These are phyloP conservation scores for Seira sanloemensis DNA, from an alignment of 2,888 invertebrate genomes.

Conservation along the genomic window DNA sequence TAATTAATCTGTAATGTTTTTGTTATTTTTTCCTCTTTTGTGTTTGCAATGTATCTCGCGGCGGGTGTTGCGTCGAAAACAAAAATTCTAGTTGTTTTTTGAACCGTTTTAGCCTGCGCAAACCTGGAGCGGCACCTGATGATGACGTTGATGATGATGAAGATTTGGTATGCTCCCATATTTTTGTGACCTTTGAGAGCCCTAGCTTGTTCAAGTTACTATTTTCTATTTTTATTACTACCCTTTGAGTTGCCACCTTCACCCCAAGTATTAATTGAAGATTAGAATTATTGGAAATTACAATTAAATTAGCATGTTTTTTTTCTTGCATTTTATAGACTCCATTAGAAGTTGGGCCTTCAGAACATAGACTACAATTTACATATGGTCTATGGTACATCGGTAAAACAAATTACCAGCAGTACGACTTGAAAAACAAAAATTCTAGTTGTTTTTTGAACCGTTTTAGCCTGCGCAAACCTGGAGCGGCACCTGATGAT, in stretches of 20 bases:
- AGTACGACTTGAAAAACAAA: conserved; percentile 84
- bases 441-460: conserved; percentile 68
- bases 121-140: conserved; percentile 61
- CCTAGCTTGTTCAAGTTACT: too few species aligned
- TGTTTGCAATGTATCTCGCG: conserved; percentile 46
- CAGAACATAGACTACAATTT: conserved; percentile 95
- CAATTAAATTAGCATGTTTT: conserved; percentile 3
- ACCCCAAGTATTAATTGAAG: not conserved
- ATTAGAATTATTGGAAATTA: not conserved
- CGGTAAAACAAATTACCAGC: conserved; percentile 79
- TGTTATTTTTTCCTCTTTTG: conserved; percentile 51
- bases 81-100: conserved; percentile 65
- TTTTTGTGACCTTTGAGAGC: conserved; percentile 1
- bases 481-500: conserved; percentile 64
- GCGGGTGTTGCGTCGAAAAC: conserved; percentile 30
- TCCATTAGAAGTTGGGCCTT: conserved; percentile 85
- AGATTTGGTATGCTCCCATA: conserved; percentile 71
- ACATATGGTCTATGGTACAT: conserved; percentile 94
- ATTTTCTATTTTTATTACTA: not conserved
- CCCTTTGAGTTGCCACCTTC: not conserved
- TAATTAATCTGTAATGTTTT: conserved; percentile 23
- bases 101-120: conserved; percentile 72
- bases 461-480: conserved; percentile 72
- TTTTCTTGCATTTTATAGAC: conserved; percentile 76
- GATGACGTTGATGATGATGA: conserved; percentile 73